Conservation (phyloP, 2,797 vertebrate species). For the Amblyraja radiata region DNA sequence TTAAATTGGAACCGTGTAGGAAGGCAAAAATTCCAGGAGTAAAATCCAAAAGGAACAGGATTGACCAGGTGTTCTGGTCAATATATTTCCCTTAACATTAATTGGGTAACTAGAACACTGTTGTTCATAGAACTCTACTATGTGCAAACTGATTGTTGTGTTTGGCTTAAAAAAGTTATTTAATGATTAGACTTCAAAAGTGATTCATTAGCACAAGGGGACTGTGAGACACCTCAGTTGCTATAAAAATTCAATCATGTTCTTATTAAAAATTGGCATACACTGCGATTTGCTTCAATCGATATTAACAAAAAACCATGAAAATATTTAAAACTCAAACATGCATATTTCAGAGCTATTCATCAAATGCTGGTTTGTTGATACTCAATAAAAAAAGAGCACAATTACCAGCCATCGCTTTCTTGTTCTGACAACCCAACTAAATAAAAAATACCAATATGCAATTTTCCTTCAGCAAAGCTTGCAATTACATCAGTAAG, state of each 20-base stretch:
- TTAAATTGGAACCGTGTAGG: not conserved
- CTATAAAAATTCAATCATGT: not conserved
- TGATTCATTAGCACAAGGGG: not conserved
- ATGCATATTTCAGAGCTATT: not conserved
- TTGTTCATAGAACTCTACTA: not conserved
- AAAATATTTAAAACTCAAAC: not conserved
- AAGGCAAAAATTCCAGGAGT: not conserved
- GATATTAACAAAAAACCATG: not conserved
- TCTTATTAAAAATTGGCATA: not conserved
- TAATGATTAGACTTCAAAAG: not conserved
- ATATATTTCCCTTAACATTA: not conserved
- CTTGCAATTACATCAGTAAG: not conserved
- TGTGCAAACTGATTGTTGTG: not conserved
- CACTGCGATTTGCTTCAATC: not conserved
- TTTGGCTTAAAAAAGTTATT: not conserved
- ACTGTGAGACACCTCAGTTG: not conserved
- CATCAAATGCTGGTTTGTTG: not conserved
- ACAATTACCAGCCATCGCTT: not conserved
- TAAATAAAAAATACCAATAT: not conserved
- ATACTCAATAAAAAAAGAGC: not conserved
- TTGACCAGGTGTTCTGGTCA: not conserved
- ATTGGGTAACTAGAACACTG: not conserved
- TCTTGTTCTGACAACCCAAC: not conserved
- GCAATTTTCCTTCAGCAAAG: not conserved
- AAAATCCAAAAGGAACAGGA: not conserved